phyloP scores from a whole-genome alignment of 2,797 vertebrate species.

The Crocidura indochinensis region DNA sequence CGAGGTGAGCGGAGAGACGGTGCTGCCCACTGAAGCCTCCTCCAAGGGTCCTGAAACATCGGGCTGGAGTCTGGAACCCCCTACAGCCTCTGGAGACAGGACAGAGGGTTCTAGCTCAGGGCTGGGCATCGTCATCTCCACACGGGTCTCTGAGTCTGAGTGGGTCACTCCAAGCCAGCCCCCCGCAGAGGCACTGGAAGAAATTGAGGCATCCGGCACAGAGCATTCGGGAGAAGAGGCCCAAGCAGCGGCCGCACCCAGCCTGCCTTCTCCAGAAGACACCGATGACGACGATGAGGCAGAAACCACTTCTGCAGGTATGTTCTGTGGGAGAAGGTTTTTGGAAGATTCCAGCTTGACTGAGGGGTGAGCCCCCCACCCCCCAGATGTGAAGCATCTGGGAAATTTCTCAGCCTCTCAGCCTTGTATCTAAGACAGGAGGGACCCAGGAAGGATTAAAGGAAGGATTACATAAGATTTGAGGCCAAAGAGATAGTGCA shows the following conservation, averaged over 20 bases:
- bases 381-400: neutral
- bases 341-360: neutral
- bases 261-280: slow-evolving; percentile 79
- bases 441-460: no score
- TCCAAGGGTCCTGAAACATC: slow-evolving; percentile 69
- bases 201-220: slow-evolving; percentile 84
- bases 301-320: slow-evolving; percentile 88
- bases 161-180: slow-evolving; percentile 79
- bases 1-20: slow-evolving; percentile 63
- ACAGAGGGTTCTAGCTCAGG: slow-evolving; percentile 85
- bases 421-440: no score
- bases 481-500: no score
- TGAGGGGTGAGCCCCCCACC: neutral
- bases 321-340: neutral
- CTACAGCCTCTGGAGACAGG: slow-evolving; percentile 83
- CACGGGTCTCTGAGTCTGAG: slow-evolving; percentile 87
- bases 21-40: slow-evolving; percentile 27
- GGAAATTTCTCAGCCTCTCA: no score
- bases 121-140: slow-evolving; percentile 81
- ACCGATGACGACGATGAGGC: no score
- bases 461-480: no score
- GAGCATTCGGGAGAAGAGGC: slow-evolving; percentile 81
- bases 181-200: slow-evolving; percentile 85
- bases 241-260: slow-evolving; percentile 75
- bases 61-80: slow-evolving; percentile 75